phyloP scores from a whole-genome alignment of 2,113 vertebrate genomes.

The Isurus oxyrinchus region DNA sequence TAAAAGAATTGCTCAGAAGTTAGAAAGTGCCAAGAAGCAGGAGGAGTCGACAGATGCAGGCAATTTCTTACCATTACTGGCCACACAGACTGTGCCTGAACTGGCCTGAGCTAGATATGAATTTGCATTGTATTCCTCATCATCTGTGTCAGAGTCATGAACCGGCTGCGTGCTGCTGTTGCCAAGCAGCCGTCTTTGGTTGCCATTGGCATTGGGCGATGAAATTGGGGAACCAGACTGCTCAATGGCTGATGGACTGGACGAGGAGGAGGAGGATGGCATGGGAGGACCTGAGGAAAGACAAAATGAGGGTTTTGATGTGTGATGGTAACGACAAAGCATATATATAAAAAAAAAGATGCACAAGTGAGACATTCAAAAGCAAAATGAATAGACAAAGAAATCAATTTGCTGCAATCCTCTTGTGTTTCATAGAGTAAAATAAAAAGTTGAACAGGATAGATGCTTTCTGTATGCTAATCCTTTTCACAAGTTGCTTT shows the following conservation, averaged over 20 bases:
- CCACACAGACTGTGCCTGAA: constrained; percentile 50
- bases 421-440: neutral
- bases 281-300: constrained; percentile 61
- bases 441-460: neutral
- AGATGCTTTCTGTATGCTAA: neutral
- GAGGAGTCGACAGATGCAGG: constrained; percentile 41
- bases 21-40: neutral
- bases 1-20: constrained; percentile 5
- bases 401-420: neutral
- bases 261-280: constrained; percentile 68
- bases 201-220: constrained; percentile 65
- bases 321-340: neutral
- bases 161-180: constrained; percentile 61
- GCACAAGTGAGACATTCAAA: neutral
- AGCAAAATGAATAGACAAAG: neutral
- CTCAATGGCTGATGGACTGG: constrained; percentile 68
- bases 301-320: constrained; percentile 44
- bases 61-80: constrained; percentile 59
- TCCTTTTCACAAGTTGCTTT: neutral
- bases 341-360: neutral
- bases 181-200: constrained; percentile 72
- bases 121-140: constrained; percentile 58
- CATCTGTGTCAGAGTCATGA: constrained; percentile 68
- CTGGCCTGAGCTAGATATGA: constrained; percentile 53
- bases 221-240: constrained; percentile 64